These are phyloP conservation scores for Periophthalmus modestus DNA, from an alignment of 2,113 vertebrate genomes.

Conservation along the genomic window DNA sequence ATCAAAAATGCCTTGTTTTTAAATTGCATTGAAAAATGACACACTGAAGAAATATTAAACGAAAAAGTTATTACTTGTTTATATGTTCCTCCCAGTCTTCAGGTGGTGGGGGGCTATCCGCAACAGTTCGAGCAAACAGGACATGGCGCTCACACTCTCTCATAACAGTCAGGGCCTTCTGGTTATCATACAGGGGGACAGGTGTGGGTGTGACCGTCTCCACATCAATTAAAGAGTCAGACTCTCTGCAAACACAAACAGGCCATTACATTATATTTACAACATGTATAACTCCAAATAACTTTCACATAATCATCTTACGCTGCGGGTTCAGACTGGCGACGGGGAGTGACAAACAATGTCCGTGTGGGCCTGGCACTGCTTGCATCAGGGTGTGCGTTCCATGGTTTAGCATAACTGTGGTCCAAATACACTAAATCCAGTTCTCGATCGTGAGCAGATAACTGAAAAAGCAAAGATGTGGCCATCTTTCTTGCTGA, in stretches of 20 bases:
- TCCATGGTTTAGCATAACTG: slow-evolving; percentile 97
- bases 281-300: not conserved
- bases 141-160: slow-evolving; percentile 96
- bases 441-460: slow-evolving; percentile 89
- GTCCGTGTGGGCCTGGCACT: slow-evolving; percentile 89
- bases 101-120: slow-evolving; percentile 89
- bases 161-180: slow-evolving; percentile 95
- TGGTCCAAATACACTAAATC: slow-evolving; percentile 94
- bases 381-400: slow-evolving; percentile 93
- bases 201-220: slow-evolving; percentile 85
- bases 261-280: not conserved
- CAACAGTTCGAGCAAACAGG: slow-evolving; percentile 91
- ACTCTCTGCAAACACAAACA: slow-evolving; percentile 79
- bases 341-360: slow-evolving; percentile 87
- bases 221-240: slow-evolving; percentile 87
- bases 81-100: slow-evolving; percentile 98
- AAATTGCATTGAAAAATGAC: not conserved
- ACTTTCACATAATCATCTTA: slow-evolving; percentile 66
- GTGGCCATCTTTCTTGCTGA: slow-evolving; percentile 91
- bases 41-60: not conserved
- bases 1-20: not conserved
- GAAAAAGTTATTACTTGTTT: slow-evolving; percentile 83
- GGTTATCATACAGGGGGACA: slow-evolving; percentile 91
- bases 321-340: slow-evolving; percentile 82
- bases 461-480: slow-evolving; percentile 91